Conservation (phyloP, 2,113 vertebrate genomes). For the Varanus komodoensis region DNA sequence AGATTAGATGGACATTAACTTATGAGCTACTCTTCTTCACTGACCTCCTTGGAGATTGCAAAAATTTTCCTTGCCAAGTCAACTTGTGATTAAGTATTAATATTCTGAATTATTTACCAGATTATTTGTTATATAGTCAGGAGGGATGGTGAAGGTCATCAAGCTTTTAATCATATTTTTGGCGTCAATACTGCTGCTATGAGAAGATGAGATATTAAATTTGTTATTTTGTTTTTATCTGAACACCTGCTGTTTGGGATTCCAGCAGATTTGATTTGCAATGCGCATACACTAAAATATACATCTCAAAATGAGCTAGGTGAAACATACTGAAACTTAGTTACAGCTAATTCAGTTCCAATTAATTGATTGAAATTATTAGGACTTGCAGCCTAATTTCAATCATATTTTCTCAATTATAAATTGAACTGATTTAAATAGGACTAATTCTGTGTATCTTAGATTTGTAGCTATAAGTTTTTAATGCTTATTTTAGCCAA, state of each 20-base stretch:
- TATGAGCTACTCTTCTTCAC: constrained; percentile 25
- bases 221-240: not conserved
- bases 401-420: not conserved
- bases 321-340: not conserved
- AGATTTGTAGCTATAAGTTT: not conserved
- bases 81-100: constrained; percentile 38
- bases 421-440: not conserved
- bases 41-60: constrained; percentile 42
- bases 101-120: constrained; percentile 21
- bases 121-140: not conserved
- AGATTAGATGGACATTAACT: constrained; percentile 37
- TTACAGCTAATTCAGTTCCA: not conserved
- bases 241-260: not conserved
- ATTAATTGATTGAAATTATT: not conserved
- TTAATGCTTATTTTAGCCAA: not conserved
- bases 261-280: not conserved
- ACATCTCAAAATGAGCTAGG: not conserved
- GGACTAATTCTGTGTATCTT: not conserved
- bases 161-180: constrained; percentile 28
- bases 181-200: not conserved
- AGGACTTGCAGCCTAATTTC: not conserved
- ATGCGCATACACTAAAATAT: not conserved
- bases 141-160: constrained; percentile 12
- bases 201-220: constrained; percentile 12
- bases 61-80: constrained; percentile 7